Percentiles rank a stretch among this genome's conserved stretches.
phyloP scores from a whole-genome alignment of 2,888 invertebrate genomes.

The Thereva unica region DNA sequence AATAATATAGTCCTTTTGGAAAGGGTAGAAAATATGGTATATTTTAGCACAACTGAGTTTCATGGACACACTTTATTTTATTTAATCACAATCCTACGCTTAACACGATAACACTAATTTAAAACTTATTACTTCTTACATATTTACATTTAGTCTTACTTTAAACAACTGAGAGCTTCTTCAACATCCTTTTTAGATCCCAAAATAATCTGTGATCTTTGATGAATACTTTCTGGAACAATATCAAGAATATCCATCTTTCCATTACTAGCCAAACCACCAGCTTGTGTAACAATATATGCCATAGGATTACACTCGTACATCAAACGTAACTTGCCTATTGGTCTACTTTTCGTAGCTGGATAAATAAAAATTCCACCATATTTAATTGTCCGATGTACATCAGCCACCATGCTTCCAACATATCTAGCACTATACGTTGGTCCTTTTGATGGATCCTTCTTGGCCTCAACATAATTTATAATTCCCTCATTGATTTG shows the following conservation, averaged over 20 bases:
- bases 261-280: constrained; percentile 87
- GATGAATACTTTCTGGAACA: constrained; percentile 81
- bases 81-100: too few species aligned
- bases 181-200: constrained; percentile 91
- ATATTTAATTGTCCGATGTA: constrained; percentile 97
- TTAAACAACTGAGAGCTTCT: constrained; percentile 71
- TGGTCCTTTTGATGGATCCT: constrained; percentile 83
- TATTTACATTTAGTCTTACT: constrained; percentile 43
- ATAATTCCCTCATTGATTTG: constrained; percentile 56
- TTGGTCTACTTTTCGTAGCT: constrained; percentile 85
- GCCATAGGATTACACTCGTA: constrained; percentile 99
- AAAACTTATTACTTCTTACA: too few species aligned
- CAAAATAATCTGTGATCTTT: constrained; percentile 87
- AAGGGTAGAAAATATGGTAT: too few species aligned
- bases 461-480: constrained; percentile 84
- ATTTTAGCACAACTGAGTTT: too few species aligned
- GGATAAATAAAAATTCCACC: constrained; percentile 99
- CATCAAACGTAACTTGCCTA: constrained; percentile 93
- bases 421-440: constrained; percentile 96
- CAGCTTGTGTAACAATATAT: constrained; percentile 87
- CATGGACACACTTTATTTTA: too few species aligned
- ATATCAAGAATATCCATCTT: constrained; percentile 81
- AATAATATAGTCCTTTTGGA: too few species aligned
- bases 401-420: constrained; percentile 99
- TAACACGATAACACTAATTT: too few species aligned